phyloP scores from a whole-genome alignment of 2,888 invertebrate genomes.

The Desoria tigrina region DNA sequence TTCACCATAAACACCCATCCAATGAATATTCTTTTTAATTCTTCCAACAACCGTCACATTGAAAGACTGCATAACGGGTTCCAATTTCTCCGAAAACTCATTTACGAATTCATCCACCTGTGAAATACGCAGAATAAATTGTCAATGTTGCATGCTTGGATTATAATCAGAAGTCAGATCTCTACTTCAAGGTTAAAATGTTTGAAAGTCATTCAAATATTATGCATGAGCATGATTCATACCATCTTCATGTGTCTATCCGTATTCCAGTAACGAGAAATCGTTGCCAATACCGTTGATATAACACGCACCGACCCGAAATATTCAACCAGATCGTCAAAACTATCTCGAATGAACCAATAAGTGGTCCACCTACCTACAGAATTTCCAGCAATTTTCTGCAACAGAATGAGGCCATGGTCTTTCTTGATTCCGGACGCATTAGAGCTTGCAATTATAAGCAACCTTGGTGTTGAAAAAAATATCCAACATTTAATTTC shows the following conservation, averaged over 20 bases:
- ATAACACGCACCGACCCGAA: background rate
- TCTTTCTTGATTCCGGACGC: no score
- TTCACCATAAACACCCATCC: background rate
- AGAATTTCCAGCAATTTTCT: conserved; percentile 11
- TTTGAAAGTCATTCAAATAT: no score
- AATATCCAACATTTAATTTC: no score
- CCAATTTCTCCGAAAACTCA: background rate
- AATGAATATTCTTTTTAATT: conserved; percentile 1
- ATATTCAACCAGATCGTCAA: background rate
- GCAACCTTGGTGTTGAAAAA: no score
- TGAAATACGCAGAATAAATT: background rate
- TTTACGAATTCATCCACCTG: background rate
- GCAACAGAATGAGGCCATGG: conserved; percentile 9
- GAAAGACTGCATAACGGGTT: background rate
- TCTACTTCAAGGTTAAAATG: no score
- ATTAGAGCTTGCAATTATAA: no score
- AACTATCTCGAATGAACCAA: background rate
- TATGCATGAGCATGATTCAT: no score
- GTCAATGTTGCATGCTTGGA: background rate
- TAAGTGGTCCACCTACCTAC: background rate
- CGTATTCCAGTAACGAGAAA: conserved; percentile 10
- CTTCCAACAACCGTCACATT: background rate
- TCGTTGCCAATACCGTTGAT: no score
- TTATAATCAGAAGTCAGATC: no score
- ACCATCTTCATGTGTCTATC: background rate